Evolutionary conservation across 2,797 vertebrate genomes (phyloP).

Genomic region (Karalla daura): DNA sequence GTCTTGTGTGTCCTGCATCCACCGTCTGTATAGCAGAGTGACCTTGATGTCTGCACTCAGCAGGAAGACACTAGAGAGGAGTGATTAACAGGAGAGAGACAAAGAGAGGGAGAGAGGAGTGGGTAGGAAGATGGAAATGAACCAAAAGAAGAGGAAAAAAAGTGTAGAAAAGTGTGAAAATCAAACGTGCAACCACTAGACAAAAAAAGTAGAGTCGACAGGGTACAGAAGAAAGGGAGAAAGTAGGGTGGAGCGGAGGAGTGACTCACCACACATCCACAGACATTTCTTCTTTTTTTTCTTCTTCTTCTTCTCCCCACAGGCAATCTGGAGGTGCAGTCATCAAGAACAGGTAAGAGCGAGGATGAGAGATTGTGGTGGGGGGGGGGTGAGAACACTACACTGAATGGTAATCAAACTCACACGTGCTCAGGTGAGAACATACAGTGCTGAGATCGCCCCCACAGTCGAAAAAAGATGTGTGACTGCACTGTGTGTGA

Average conservation of each 20-base stretch:
- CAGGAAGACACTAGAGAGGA: constrained; percentile 70
- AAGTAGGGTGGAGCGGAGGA: constrained; percentile 54
- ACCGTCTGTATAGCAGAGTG: constrained; percentile 61
- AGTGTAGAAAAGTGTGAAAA: constrained; percentile 48
- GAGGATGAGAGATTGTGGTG: constrained; percentile 22
- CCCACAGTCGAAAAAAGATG: constrained; percentile 22
- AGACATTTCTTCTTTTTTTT: constrained; percentile 48
- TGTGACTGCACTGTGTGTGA: constrained; percentile 25
- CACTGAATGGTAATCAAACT: constrained; percentile 76
- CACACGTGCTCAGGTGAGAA: constrained; percentile 66
- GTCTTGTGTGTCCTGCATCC: constrained; percentile 63
- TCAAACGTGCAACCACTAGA: constrained; percentile 57
- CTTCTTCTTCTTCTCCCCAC: constrained; percentile 59
- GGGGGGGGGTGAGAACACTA: constrained; percentile 40
- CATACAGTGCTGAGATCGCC: constrained; percentile 46
- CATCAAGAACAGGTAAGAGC: constrained; percentile 87
- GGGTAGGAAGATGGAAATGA: constrained; percentile 35
- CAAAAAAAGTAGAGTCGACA: constrained; percentile 4
- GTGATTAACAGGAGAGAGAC: constrained; percentile 69
- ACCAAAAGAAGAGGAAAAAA: constrained; percentile 2
- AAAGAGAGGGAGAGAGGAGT: constrained; percentile 35
- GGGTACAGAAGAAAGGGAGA: neutral
- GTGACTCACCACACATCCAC: constrained; percentile 74
- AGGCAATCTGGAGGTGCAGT: constrained; percentile 89
- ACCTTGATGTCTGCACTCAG: constrained; percentile 77